These are phyloP conservation scores for Aldrovandia affinis DNA, from an alignment of 2,797 vertebrate genomes.

Conservation along the genomic window DNA sequence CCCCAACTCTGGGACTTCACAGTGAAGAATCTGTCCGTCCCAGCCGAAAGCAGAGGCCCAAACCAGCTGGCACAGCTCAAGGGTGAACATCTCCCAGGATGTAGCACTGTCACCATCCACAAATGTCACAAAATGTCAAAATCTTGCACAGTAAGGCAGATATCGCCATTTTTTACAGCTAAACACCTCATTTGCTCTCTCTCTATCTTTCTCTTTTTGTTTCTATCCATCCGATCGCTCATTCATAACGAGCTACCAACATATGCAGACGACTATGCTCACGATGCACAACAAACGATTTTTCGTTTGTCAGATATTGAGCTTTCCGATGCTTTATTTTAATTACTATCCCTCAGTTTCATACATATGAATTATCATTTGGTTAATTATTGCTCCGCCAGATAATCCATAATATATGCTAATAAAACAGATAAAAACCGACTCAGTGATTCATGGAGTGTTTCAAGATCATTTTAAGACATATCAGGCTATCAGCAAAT, in stretches of 20 bases:
- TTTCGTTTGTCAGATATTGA: neutral
- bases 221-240: neutral
- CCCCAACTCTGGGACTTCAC: too few species aligned
- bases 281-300: neutral
- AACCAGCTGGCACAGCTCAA: neutral
- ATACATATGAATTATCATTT: neutral
- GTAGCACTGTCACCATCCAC: neutral
- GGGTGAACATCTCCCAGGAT: neutral
- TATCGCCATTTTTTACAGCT: neutral
- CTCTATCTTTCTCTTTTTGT: neutral
- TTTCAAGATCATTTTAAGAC: neutral
- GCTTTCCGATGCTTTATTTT: neutral
- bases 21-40: neutral
- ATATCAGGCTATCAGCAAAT: slow-evolving; percentile 7
- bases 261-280: neutral
- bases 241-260: neutral
- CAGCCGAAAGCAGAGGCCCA: neutral
- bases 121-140: slow-evolving; percentile 2
- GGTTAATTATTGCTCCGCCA: neutral
- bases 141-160: neutral
- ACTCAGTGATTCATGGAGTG: neutral
- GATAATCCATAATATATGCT: neutral
- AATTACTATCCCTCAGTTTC: neutral
- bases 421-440: neutral
- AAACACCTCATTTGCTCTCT: neutral